These are phyloP conservation scores for Delichon dasypus DNA, from an alignment of 2,797 vertebrate species.

Conservation along the genomic window DNA sequence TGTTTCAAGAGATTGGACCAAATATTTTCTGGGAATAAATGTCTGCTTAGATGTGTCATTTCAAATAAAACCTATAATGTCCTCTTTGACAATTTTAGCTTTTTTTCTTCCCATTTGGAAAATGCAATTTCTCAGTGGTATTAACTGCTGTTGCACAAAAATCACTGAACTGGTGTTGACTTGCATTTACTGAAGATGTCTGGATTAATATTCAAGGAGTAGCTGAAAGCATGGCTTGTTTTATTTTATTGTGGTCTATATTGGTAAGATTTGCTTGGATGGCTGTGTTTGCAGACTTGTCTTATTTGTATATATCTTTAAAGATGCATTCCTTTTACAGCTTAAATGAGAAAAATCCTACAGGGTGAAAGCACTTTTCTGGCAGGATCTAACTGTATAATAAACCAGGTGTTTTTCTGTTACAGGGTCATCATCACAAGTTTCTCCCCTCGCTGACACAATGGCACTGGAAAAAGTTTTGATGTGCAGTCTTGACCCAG, in stretches of 20 bases:
- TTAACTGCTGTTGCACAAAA: not conserved
- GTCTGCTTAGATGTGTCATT: not conserved
- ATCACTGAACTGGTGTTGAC: not conserved
- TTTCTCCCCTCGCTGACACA: not conserved
- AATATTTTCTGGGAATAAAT: not conserved
- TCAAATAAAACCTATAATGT: not conserved
- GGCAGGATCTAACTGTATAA: not conserved
- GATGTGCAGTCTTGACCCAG: not conserved
- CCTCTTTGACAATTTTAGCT: not conserved
- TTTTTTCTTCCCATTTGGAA: not conserved
- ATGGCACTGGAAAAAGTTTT: not conserved
- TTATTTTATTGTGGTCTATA: not conserved
- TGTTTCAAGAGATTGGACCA: not conserved
- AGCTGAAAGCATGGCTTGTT: not conserved
- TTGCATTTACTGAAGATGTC: not conserved
- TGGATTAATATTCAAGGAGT: not conserved
- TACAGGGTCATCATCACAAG: not conserved
- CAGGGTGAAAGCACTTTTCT: not conserved
- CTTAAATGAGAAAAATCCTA: not conserved
- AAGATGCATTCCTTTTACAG: accelerated
- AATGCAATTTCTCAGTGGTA: not conserved
- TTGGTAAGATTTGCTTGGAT: not conserved
- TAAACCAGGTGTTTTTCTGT: not conserved
- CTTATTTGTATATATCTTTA: not conserved
- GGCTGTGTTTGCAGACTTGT: not conserved